Percentiles rank a stretch among this genome's conserved stretches.
Conservation (phyloP, 2,797 vertebrate genomes). For the Tolypeutes matacus region DNA sequence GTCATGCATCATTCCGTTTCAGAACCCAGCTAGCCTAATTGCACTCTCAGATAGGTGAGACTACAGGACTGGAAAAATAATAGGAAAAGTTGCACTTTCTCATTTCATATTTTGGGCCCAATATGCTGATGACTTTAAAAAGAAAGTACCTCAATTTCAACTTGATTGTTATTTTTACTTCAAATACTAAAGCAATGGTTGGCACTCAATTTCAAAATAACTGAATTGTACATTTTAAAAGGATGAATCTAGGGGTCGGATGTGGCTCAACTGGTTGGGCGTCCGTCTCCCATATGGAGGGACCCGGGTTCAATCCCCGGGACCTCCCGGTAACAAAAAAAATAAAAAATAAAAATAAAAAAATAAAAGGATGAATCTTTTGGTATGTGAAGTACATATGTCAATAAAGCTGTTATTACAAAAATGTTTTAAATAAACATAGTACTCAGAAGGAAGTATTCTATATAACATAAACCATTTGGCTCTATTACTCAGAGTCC, state of each 20-base stretch:
- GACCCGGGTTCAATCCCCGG: no score
- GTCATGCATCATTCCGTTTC: conserved; percentile 73
- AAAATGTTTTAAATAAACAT: background rate
- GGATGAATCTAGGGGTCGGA: background rate
- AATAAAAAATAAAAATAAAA: no score
- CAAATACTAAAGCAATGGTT: background rate
- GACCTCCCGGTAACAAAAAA: no score
- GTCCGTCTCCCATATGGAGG: no score
- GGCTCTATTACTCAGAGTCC: background rate
- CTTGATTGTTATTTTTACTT: background rate
- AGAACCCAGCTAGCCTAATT: conserved; percentile 38
- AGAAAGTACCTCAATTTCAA: background rate
- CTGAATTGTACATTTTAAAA: background rate
- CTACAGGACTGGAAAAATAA: conserved; percentile 15
- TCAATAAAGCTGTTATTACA: conserved; percentile 4
- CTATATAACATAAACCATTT: conserved; percentile 25
- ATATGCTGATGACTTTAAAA: background rate
- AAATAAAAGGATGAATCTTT: background rate
- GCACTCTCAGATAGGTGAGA: conserved; percentile 24
- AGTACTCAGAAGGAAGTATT: conserved; percentile 9
- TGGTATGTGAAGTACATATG: background rate
- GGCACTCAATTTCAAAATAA: conserved; percentile 46
- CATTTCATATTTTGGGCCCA: background rate
- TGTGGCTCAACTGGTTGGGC: no score
- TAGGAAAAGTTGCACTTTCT: background rate